These are phyloP conservation scores for Drosophila tropicalis DNA, from an alignment of 1,140 invertebrate genomes.

Conservation along the genomic window DNA sequence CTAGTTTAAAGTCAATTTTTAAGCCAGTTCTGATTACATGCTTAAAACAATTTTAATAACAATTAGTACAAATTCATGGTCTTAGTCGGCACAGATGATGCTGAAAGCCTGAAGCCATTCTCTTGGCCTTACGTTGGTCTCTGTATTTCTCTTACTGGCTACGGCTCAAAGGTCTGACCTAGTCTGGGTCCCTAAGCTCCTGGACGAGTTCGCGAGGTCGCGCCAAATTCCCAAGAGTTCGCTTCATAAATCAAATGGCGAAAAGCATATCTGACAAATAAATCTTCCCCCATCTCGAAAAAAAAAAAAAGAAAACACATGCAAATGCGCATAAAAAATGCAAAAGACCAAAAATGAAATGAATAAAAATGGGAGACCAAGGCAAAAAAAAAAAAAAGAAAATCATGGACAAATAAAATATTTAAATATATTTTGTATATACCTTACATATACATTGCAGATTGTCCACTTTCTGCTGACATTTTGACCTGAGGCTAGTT, in stretches of 20 bases:
- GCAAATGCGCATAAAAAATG: conserved; percentile 24
- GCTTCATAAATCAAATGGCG: conserved; percentile 31
- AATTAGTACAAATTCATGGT: not conserved
- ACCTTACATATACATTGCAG: conserved; percentile 2
- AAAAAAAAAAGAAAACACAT: not conserved
- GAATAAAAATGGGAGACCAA: not conserved
- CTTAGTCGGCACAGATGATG: not conserved
- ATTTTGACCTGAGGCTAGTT: conserved; percentile 22
- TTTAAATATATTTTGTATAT: conserved; percentile 17
- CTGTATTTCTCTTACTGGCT: not conserved
- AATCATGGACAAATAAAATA: conserved; percentile 12
- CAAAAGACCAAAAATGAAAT: conserved; percentile 16
- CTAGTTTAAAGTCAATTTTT: too few species aligned
- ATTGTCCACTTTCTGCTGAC: conserved; percentile 27
- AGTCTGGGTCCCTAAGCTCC: not conserved
- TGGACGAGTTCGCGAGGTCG: conserved; percentile 8
- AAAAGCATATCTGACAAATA: conserved; percentile 23
- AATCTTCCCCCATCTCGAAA: conserved; percentile 12
- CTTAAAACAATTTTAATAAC: not conserved
- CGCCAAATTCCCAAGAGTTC: conserved; percentile 2
- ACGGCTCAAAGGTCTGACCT: not conserved
- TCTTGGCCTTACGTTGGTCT: not conserved
- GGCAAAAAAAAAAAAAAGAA: not conserved
- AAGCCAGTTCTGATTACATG: not conserved
- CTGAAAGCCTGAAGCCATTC: not conserved